Base-by-base conservation (phyloP, 2,113 vertebrate species). In the Paedocypris sp. region DNA sequence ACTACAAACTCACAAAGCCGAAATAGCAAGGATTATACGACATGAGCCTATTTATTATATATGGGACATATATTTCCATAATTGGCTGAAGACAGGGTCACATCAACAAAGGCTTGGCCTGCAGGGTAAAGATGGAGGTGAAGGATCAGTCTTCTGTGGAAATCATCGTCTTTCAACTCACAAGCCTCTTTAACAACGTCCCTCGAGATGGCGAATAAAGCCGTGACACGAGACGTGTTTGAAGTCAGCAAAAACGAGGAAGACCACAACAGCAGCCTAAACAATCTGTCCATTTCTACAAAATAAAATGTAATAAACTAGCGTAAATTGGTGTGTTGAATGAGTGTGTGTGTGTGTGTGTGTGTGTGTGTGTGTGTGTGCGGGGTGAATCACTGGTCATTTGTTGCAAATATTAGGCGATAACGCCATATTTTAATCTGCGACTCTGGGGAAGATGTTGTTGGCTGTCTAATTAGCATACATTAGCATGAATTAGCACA, bases 401-500 rank as follows among this genome's bases (percentile, higher is more conserved):
- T 16, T 25, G n/a, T 42, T 12, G 35, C 23, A 45, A 60, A 45
- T 54, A 57, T 56, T 32, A 39, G 33, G 12, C 39, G 41, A 54
- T 29, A 26, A 10, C 23, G 42, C 46, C 53, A 43, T 35, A 26
- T 58, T 47, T 41, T 20, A 22, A 13, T 43, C 46, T 38, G 56
- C 22, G 9, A 33, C 49, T 63, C 13, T 45, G 29, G n/a, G 33
- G 15, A 62, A 61, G 56, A 68, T 61, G 56, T 49, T 72, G 56
- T 60, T 62, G 61, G 33, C 10, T 38, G 33, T 35, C 11, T 31
- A 62, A 65, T 72, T 68, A 68, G 12, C 62, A 68, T 62, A 65
- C 7, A 52, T 72, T 68, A 62, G 62, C 66, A 68, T 72, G 15
- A 1, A 65, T 71, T 64, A 60, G 64, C 69, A 71, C 62, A 13